Evolutionary conservation across 2,888 invertebrate genomes (phyloP), one percentile per base, ranked within the genome.

Genomic region (Crossocerus cetratus): DNA sequence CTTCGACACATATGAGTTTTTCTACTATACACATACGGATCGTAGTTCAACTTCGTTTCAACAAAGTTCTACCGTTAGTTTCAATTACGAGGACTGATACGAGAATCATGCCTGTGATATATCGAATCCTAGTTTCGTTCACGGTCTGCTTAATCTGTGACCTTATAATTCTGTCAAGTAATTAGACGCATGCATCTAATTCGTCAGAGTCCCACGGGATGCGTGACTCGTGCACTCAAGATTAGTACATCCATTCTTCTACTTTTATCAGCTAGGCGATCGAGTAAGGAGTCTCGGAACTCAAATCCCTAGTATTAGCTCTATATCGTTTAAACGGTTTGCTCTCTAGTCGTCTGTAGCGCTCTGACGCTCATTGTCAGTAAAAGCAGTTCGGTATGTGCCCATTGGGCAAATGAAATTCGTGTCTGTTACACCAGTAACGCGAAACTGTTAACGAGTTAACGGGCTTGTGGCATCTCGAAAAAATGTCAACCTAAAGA

Each of bases 321-420:
- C 45, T 68, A 60, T 64, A 66, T 79, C 80, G 62, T 79, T 77
- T 72, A 80, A 80, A 77, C 77, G 49, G 74, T 72, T 79, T 72
- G 80, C 79, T 79, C 80, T 80, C 79, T 78, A 79, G 66, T 79
- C 76, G 79, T 44, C 69, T 79, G 68, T 71, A 64, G 74, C 62
- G 56, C 69, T 53, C 55, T 56, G 66, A 74, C 45, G 59, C 71
- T 58, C 65, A 64, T 67, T 32, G 23, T 32, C 8, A 32, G 55
- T 22, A 57, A 69, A 44, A n/a, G n/a, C n/a, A n/a, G n/a, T n/a
- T n/a, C n/a, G n/a, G n/a, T n/a, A n/a, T n/a, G n/a, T n/a, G n/a
- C n/a, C 23, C 45, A 69, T 45, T 54, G 62, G 65, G 54, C 13
- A 13, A 45, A 49, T 11, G 43, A 14, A n/a, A 45, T 20, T 21